Conservation (phyloP, 2,888 invertebrate genomes). For the Drosophila falleni region DNA sequence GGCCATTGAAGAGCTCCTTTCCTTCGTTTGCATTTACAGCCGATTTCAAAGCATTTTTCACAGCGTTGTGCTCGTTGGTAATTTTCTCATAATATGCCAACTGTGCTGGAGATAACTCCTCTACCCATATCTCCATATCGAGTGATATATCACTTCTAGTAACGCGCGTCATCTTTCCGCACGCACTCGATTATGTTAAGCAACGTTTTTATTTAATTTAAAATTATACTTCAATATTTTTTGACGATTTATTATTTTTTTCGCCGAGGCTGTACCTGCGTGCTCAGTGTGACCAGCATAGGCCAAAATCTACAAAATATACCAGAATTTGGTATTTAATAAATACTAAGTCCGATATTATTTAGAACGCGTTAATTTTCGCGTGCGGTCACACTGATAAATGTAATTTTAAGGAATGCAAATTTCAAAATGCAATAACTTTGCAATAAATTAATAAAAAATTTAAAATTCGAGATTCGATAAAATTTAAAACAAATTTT, state of each 20-base stretch:
- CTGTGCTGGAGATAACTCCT: conserved; percentile 90
- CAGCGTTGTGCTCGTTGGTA: conserved; percentile 89
- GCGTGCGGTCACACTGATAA: too few species aligned
- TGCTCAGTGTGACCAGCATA: conserved; percentile 40
- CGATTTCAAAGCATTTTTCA: conserved; percentile 87
- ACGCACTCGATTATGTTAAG: conserved; percentile 49
- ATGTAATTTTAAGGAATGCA: too few species aligned
- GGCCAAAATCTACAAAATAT: neutral
- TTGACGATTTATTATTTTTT: conserved; percentile 39
- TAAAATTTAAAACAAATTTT: too few species aligned
- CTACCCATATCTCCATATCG: conserved; percentile 90
- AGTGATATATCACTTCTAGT: conserved; percentile 84
- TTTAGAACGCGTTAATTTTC: too few species aligned
- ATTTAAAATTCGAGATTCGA: too few species aligned
- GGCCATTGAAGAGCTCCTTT: conserved; percentile 89
- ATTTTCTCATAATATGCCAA: conserved; percentile 88
- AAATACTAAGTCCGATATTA: too few species aligned
- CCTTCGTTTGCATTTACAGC: conserved; percentile 86
- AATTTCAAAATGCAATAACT: too few species aligned
- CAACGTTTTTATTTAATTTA: conserved; percentile 6
- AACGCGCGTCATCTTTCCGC: conserved; percentile 78
- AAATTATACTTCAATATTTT: conserved; percentile 18
- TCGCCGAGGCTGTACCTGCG: conserved; percentile 64
- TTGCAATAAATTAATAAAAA: too few species aligned
- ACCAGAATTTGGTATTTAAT: neutral